Percentiles rank a stretch among this genome's conserved stretches.
Conservation (phyloP, 2,888 invertebrate species). For the Lasioglossum vierecki region DNA sequence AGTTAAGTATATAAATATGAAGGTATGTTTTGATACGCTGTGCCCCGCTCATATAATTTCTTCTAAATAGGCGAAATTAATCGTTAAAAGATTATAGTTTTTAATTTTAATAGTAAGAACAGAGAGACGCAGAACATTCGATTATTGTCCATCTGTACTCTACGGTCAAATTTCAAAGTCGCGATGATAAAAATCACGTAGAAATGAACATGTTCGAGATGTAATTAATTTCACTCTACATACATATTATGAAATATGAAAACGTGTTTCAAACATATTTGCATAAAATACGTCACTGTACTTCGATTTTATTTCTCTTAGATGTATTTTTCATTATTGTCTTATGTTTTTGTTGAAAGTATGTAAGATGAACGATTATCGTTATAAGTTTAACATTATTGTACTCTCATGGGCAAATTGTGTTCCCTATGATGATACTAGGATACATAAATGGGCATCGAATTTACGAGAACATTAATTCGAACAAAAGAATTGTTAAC, state of each 20-base stretch:
- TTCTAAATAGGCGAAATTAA: slow-evolving; percentile 22
- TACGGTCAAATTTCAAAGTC: slow-evolving; percentile 53
- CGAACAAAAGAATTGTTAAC: slow-evolving; percentile 62
- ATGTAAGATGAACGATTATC: slow-evolving; percentile 81
- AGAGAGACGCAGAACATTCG: slow-evolving; percentile 13
- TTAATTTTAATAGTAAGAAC: slow-evolving; percentile 3
- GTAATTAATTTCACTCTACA: slow-evolving; percentile 29
- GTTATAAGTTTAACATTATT: slow-evolving; percentile 71
- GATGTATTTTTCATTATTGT: slow-evolving; percentile 58
- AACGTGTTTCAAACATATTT: slow-evolving; percentile 47
- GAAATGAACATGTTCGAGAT: slow-evolving; percentile 27
- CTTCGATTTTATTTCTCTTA: slow-evolving; percentile 63
- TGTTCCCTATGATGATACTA: slow-evolving; percentile 76
- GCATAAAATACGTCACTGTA: slow-evolving; percentile 74
- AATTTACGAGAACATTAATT: slow-evolving; percentile 68
- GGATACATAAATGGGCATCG: slow-evolving; percentile 71
- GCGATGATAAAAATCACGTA: slow-evolving; percentile 31
- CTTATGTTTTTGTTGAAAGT: slow-evolving; percentile 79
- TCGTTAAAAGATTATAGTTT: slow-evolving; percentile 28
- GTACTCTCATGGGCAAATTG: slow-evolving; percentile 71
- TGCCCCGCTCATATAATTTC: slow-evolving; percentile 17
- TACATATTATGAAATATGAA: slow-evolving; percentile 23
- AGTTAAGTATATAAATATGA: slow-evolving; percentile 26
- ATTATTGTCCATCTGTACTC: slow-evolving; percentile 27
- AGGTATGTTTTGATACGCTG: slow-evolving; percentile 26